Percentiles rank a stretch among this genome's conserved stretches.
phyloP scores from a whole-genome alignment of 2,797 vertebrate species.

The Syngnathus rostellatus region DNA sequence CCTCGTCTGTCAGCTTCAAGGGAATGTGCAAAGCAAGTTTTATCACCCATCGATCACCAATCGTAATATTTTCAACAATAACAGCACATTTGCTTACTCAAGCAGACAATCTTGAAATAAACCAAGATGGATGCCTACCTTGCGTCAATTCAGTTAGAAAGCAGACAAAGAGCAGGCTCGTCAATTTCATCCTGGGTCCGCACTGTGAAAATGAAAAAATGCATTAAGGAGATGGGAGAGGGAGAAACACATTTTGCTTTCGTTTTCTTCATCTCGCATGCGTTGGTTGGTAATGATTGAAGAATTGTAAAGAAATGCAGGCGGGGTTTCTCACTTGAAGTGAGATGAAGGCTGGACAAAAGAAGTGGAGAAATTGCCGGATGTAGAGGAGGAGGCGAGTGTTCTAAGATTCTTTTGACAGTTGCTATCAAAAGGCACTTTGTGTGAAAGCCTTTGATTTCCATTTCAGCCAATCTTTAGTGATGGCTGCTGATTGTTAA shows the following conservation, averaged over 20 bases:
- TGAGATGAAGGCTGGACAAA: not conserved
- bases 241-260: not conserved
- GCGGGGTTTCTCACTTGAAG: not conserved
- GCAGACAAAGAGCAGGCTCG: slow-evolving; percentile 15
- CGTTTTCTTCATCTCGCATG: not conserved
- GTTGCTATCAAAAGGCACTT: not conserved
- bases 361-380: not conserved
- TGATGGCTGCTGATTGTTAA: not conserved
- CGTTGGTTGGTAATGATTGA: not conserved
- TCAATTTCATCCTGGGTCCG: slow-evolving; percentile 31
- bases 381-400: not conserved
- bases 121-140: slow-evolving; percentile 30
- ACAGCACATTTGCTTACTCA: not conserved
- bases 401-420: not conserved
- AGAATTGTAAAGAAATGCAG: not conserved
- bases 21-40: not conserved
- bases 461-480: not conserved
- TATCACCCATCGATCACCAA: not conserved
- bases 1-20: too few relatives aligned
- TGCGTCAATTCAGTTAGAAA: slow-evolving; percentile 26
- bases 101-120: not conserved
- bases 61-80: not conserved
- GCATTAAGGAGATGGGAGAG: not conserved
- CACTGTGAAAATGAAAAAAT: not conserved
- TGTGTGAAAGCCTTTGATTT: not conserved